Evolutionary conservation across 2,113 vertebrate species (phyloP).

Genomic region (Phylloscopus trochiloides): DNA sequence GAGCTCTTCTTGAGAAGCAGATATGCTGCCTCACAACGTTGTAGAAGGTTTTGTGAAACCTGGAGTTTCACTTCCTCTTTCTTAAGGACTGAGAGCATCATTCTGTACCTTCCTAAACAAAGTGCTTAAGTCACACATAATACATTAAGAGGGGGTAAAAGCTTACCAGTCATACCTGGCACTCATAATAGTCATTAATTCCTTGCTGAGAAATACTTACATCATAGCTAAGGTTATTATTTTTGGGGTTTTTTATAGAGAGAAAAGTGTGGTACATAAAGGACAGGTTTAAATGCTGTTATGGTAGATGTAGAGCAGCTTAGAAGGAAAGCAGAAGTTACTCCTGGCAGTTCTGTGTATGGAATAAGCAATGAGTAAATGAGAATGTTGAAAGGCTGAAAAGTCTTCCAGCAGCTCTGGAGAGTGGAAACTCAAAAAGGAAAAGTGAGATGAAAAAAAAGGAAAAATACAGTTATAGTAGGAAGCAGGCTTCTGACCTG

Average conservation of each 20-base stretch:
- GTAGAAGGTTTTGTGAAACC: not conserved
- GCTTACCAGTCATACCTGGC: not conserved
- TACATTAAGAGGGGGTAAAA: not conserved
- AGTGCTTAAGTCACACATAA: not conserved
- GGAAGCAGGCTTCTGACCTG: not conserved
- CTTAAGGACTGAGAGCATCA: not conserved
- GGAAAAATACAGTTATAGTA: not conserved
- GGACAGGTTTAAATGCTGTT: not conserved
- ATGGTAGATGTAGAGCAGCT: not conserved
- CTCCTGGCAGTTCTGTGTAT: not conserved
- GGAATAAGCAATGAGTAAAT: not conserved
- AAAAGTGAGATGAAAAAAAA: not conserved
- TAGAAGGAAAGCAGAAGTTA: not conserved
- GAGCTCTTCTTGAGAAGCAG: not conserved
- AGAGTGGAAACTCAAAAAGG: not conserved
- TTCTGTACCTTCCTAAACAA: not conserved
- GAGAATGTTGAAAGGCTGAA: not conserved
- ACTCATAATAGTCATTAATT: not conserved
- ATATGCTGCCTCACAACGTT: rapidly evolving
- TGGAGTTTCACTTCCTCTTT: not conserved
- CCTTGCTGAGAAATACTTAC: not conserved
- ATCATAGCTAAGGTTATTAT: not conserved
- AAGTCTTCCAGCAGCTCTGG: not conserved
- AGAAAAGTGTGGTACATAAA: rapidly evolving
- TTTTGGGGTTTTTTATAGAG: not conserved